phyloP scores from a whole-genome alignment of 2,113 vertebrate genomes.

The Scomber scombrus region DNA sequence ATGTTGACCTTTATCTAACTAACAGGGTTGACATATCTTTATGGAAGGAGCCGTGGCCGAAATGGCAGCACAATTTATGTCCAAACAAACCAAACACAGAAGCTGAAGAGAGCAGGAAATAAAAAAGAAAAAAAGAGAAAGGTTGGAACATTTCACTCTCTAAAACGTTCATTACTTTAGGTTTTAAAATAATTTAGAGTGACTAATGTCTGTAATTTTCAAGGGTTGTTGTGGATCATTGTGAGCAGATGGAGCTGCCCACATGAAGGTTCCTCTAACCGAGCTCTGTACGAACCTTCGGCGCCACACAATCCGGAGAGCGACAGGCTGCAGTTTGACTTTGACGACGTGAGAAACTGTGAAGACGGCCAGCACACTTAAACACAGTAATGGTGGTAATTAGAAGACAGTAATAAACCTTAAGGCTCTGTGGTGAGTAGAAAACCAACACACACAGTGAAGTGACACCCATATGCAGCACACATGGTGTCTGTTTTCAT shows the following conservation, averaged over 20 bases:
- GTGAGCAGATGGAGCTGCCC: conserved; percentile 58
- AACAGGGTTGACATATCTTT: not conserved
- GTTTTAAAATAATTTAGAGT: conserved; percentile 23
- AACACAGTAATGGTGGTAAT: conserved; percentile 2
- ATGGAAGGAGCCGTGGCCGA: not conserved
- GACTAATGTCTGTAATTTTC: conserved; percentile 46
- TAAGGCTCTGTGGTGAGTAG: not conserved
- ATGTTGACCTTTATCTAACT: conserved; percentile 8
- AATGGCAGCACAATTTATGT: not conserved
- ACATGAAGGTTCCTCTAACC: conserved; percentile 31
- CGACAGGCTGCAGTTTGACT: conserved; percentile 32
- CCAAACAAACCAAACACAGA: not conserved
- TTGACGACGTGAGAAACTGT: conserved; percentile 25
- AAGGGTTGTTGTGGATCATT: conserved; percentile 2
- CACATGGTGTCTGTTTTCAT: not conserved
- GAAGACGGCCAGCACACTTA: not conserved
- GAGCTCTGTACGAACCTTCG: conserved; percentile 30
- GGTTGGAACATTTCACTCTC: not conserved
- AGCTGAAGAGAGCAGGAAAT: not conserved
- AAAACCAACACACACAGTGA: not conserved
- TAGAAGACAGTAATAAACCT: not conserved
- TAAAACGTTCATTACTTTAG: conserved; percentile 9
- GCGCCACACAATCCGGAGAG: conserved; percentile 21
- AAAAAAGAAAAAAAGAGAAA: not conserved
- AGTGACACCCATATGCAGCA: conserved; percentile 11